A percentile compares a stretch with the other conserved stretches of the same genome.
Conservation (phyloP, 1,140 invertebrate species). For the Macrocentrus cingulum region DNA sequence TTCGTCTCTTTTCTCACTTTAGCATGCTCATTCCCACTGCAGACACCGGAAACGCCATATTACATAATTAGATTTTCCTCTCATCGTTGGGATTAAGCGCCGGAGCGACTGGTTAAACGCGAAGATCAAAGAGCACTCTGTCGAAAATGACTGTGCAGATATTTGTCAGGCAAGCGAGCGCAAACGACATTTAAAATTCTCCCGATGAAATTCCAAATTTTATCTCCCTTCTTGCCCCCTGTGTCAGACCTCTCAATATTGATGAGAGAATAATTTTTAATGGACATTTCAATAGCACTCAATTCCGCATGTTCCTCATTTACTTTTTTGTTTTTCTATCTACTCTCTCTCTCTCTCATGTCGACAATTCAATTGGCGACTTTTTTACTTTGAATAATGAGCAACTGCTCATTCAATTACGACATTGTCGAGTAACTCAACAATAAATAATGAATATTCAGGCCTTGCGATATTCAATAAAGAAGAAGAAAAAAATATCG, state of each 20-base stretch:
- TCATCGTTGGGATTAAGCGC: conserved; percentile 9
- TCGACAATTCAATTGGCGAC: background rate
- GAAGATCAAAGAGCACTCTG: background rate
- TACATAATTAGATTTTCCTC: conserved; percentile 19
- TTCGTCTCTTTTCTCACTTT: background rate
- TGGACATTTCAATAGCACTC: too few species aligned
- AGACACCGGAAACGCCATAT: conserved; percentile 1
- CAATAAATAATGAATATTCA: conserved; percentile 37
- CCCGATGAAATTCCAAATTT: too few species aligned
- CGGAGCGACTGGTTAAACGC: conserved; percentile 2
- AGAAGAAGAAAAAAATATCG: conserved; percentile 1
- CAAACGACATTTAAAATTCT: too few species aligned
- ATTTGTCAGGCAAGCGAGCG: too few species aligned
- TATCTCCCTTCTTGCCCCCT: too few species aligned
- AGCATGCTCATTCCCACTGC: too few species aligned
- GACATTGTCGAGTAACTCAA: conserved; percentile 34
- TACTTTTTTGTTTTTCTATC: too few species aligned
- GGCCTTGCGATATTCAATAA: conserved; percentile 22
- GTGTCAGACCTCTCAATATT: too few species aligned
- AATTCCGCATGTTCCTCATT: too few species aligned
- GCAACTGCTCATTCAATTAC: conserved; percentile 2
- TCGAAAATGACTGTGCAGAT: background rate
- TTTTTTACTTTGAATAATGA: background rate
- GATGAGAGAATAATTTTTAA: too few species aligned
- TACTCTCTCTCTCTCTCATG: too few species aligned